These are phyloP conservation scores for Cynoglossus semilaevis DNA, from an alignment of 2,113 vertebrate species.

Conservation along the genomic window DNA sequence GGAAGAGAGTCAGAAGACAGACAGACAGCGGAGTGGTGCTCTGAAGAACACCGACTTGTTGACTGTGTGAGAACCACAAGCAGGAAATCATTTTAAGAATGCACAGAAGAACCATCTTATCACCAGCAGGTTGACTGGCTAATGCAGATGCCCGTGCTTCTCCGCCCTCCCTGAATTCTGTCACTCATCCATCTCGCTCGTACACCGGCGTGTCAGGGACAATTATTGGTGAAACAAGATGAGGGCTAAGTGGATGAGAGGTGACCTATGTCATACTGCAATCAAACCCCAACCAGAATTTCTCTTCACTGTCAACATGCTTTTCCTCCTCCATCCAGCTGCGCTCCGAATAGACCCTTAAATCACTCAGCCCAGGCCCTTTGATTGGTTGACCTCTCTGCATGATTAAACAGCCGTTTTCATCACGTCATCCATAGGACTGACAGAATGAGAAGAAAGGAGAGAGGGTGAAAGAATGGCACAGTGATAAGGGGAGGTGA, in stretches of 20 bases:
- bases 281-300: conserved; percentile 40
- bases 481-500: conserved; percentile 27
- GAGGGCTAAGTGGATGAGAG: conserved; percentile 57
- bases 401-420: conserved; percentile 77
- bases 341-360: conserved; percentile 68
- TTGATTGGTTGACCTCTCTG: conserved; percentile 73
- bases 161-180: background rate
- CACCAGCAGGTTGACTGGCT: no score
- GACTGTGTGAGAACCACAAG: conserved; percentile 48
- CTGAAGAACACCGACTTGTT: conserved; percentile 49
- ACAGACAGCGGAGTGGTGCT: conserved; percentile 66
- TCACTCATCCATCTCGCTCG: conserved; percentile 28
- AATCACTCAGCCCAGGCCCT: conserved; percentile 58
- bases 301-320: conserved; percentile 8
- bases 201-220: conserved; percentile 45
- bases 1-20: conserved; percentile 46
- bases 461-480: conserved; percentile 13
- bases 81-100: no score
- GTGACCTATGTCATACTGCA: conserved; percentile 51
- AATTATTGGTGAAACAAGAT: conserved; percentile 53
- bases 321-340: conserved; percentile 52
- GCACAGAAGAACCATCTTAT: no score
- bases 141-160: background rate
- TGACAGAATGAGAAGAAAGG: conserved; percentile 42
- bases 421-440: conserved; percentile 63